Conservation (phyloP, 2,888 invertebrate species). For the Lissonota sp. region DNA sequence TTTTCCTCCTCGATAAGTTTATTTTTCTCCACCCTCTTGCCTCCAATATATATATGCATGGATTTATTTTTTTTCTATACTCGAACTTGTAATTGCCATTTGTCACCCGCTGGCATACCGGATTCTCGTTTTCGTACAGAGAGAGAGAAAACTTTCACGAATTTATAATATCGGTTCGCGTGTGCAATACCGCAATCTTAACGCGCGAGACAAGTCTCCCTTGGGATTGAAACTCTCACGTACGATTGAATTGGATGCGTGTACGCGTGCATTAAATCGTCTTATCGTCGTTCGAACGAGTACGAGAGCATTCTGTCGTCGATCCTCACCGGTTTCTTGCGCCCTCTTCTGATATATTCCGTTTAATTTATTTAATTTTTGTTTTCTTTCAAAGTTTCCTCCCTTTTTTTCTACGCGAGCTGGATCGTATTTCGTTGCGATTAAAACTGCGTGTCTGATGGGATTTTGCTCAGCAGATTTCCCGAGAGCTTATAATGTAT, state of each 20-base stretch:
- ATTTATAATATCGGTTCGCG: slow-evolving; percentile 27
- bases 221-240: neutral
- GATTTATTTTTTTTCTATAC: neutral
- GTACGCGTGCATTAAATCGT: slow-evolving; percentile 43
- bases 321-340: slow-evolving; percentile 15
- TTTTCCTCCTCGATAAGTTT: neutral
- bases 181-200: slow-evolving; percentile 55
- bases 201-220: slow-evolving; percentile 33
- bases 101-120: neutral
- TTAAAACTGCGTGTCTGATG: slow-evolving; percentile 41
- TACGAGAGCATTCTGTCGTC: slow-evolving; percentile 18
- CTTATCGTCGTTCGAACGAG: slow-evolving; percentile 47
- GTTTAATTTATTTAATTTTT: slow-evolving; percentile 13
- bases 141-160: slow-evolving; percentile 16
- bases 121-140: neutral
- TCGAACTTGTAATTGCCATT: slow-evolving; percentile 34
- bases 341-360: neutral
- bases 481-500: slow-evolving; percentile 23
- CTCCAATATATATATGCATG: slow-evolving; percentile 16
- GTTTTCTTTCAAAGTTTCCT: neutral
- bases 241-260: neutral
- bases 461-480: slow-evolving; percentile 21
- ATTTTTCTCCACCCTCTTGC: neutral
- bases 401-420: slow-evolving; percentile 1
- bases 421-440: slow-evolving; percentile 56